These are phyloP conservation scores for Sesamia inferens DNA, from an alignment of 2,888 invertebrate species.

Conservation along the genomic window DNA sequence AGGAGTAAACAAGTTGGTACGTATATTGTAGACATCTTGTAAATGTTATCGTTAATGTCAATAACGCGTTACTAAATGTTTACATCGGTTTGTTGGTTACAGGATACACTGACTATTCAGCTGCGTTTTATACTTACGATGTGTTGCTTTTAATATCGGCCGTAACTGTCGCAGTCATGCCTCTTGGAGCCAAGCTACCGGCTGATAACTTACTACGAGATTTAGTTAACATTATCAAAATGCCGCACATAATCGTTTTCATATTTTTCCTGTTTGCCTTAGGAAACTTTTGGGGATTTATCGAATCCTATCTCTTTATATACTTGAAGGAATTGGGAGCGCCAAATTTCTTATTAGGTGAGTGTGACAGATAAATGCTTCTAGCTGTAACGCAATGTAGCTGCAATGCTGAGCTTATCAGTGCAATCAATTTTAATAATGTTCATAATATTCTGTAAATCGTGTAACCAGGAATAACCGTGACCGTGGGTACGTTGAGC, in stretches of 20 bases:
- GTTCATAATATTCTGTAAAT: constrained; percentile 59
- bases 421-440: constrained; percentile 44
- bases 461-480: constrained; percentile 92
- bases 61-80: constrained; percentile 77
- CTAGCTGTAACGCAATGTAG: not conserved
- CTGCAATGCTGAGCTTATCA: constrained; percentile 28
- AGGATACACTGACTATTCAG: constrained; percentile 95
- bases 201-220: constrained; percentile 94
- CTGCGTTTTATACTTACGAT: constrained; percentile 96
- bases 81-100: constrained; percentile 81
- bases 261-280: constrained; percentile 95
- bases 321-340: constrained; percentile 96
- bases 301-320: constrained; percentile 96
- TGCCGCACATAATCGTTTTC: constrained; percentile 95
- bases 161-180: constrained; percentile 94
- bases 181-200: constrained; percentile 93
- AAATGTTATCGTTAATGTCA: constrained; percentile 85
- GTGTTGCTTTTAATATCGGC: constrained; percentile 93
- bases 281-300: constrained; percentile 97
- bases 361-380: constrained; percentile 64
- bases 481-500: constrained; percentile 95
- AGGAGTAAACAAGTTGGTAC: constrained; percentile 90
- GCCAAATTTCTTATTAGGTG: constrained; percentile 95
- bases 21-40: constrained; percentile 76
- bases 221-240: constrained; percentile 93